These are phyloP conservation scores for Heliconius erato DNA, from an alignment of 2,888 invertebrate species.

Conservation along the genomic window DNA sequence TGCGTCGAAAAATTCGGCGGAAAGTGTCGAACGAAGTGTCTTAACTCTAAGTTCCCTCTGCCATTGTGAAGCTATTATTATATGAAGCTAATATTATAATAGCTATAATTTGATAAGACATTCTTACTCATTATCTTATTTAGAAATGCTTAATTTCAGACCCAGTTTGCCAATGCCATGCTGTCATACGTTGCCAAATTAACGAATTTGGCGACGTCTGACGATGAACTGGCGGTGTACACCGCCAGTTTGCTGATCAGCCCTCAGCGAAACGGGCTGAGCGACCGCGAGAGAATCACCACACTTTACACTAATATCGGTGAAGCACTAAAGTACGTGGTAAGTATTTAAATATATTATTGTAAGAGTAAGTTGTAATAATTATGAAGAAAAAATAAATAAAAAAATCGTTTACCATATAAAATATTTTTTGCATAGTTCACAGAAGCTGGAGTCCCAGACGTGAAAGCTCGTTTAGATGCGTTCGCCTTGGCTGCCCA, in stretches of 20 bases:
- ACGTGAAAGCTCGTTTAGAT: constrained; percentile 64
- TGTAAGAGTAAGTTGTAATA: too few species aligned
- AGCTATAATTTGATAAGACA: not conserved
- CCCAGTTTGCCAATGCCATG: constrained; percentile 92
- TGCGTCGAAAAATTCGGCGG: too few species aligned
- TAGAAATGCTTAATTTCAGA: constrained; percentile 84
- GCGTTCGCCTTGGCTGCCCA: constrained; percentile 72
- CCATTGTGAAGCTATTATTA: too few species aligned
- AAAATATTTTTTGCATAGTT: constrained; percentile 49
- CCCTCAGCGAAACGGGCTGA: constrained; percentile 92
- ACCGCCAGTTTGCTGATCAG: constrained; percentile 94
- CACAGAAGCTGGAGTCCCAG: constrained; percentile 49
- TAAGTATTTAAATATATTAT: constrained; percentile 48
- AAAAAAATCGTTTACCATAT: not conserved
- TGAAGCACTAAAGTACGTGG: constrained; percentile 90
- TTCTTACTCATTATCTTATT: too few species aligned
- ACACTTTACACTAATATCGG: constrained; percentile 89
- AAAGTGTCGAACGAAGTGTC: too few species aligned
- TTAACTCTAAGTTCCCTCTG: too few species aligned
- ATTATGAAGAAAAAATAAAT: not conserved
- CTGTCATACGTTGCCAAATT: constrained; percentile 92
- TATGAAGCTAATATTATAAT: too few species aligned
- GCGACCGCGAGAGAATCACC: constrained; percentile 88
- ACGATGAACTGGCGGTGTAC: constrained; percentile 96
- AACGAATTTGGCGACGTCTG: constrained; percentile 91